A percentile compares a stretch with the other conserved stretches of the same genome.
phyloP scores from a whole-genome alignment of 1,140 invertebrate genomes.

The Hormaphis cornu region DNA sequence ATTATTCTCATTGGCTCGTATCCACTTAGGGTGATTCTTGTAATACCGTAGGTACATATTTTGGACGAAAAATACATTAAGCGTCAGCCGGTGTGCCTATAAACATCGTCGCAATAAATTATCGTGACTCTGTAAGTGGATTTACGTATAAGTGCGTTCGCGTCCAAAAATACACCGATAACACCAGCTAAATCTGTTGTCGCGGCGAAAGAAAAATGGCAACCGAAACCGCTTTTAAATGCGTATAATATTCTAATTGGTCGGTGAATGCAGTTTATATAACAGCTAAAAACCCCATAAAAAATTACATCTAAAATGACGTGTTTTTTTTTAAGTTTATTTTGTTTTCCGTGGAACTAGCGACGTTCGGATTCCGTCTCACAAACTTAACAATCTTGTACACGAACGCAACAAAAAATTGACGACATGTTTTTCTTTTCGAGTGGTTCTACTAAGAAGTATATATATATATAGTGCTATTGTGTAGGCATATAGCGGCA shows the following conservation, averaged over 20 bases:
- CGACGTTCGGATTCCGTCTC: too few species aligned
- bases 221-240: background rate
- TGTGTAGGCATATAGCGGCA: too few species aligned
- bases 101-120: conserved; percentile 4
- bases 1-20: background rate
- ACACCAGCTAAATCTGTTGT: background rate
- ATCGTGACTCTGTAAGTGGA: background rate
- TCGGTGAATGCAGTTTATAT: background rate
- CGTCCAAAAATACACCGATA: background rate
- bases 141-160: background rate
- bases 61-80: conserved; percentile 1
- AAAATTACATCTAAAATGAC: background rate
- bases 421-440: too few species aligned
- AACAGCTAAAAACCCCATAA: too few species aligned
- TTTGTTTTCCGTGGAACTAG: too few species aligned
- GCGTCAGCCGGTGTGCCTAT: background rate
- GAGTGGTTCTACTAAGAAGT: too few species aligned
- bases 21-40: background rate
- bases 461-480: too few species aligned
- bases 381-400: too few species aligned
- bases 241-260: background rate
- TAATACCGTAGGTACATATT: background rate
- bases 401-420: too few species aligned
- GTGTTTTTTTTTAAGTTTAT: too few species aligned
- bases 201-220: background rate